Base-by-base conservation (phyloP, 1,140 invertebrate species). In the Rhagoletis pomonella region DNA sequence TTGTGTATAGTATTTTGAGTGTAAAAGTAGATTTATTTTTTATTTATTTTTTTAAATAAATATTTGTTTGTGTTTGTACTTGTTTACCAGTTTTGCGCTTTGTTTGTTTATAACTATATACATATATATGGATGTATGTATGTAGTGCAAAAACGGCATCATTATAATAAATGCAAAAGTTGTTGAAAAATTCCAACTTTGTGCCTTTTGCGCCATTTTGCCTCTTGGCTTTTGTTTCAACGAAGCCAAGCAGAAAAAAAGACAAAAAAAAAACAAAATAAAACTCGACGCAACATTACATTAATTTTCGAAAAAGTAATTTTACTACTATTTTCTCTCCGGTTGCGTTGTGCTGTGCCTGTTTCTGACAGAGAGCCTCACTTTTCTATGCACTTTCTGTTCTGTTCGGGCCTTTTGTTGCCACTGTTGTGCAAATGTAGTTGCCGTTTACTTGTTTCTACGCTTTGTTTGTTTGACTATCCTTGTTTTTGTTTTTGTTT, bases 151-250 rank as follows among this genome's bases (percentile, higher is more conserved):
- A 29, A 29, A 29, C 58, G 60, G 29, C 60, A 62, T 86, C 73
- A 81, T 81, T 81, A 81, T 81, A 29, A 29, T 29, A 81, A 81
- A 81, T 81, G 73, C 73, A 81, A 55, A 81, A 81, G 73, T 86
- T 86, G 84, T 86, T 86, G 12, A 62, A 86, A 85, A 47, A 62
- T 86, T 86, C 59, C 60, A 60, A 86, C 58, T 86, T 86, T 86
- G 73, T 47, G 47, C n/a, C 0, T 29, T 67, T 67, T 67, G 64
- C 29, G 29, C 29, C 29, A 14, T 39, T 67, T 47, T 73, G 67
- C 67, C 67, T 73, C 42, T 47, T 14, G 39, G 42, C 67, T 47
- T 73, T 73, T 73, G 67, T 73, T 73, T 19, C 7, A 29, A n/a
- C 50, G 19, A 42, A n/a, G 47, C 17, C 29, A 29, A 29, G 29